Base-by-base conservation (phyloP, 2,888 invertebrate species). In the Meiosimyza decipiens region DNA sequence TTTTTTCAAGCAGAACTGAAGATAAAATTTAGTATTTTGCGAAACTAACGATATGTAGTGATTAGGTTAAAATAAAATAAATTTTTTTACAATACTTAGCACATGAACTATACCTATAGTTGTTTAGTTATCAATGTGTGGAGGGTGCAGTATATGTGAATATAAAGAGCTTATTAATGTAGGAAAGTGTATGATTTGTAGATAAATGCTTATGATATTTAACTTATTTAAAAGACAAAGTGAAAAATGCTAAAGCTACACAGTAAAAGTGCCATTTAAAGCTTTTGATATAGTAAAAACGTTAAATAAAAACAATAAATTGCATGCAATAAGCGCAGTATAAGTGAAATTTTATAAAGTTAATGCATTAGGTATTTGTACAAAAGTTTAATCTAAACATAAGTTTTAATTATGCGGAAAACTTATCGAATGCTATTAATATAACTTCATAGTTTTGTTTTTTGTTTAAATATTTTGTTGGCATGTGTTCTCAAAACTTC, bases 221-320 rank as follows among this genome's bases (percentile, higher is more conserved):
- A 1, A 40, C 6, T 11, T 55, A 22, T 5, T n/a, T 22, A 50
- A 68, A 65, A 73, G 18, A 51, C 16, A 54, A 12, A 64, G 3
- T 28, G 3, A 1, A n/a, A 13, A 55, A n/a, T 12, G 11, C 16
- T 18, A 55, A 55, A 55, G 22, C 55, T 55, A 16, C n/a, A 73
- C 49, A 70, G 68, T 70, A 57, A 70, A 22, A 28, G 4, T 72
- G 47, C 60, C 50, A 51, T 2, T 47, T 49, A 65, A 64, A 13
- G 18, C 51, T 54, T 59, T 50, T 40, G 7, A 40, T 7, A 40
- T 40, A 40, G 40, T 40, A 40, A 50, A 71, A 50, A 59, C 2
- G 59, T 74, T 74, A 71, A 63, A 69, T 47, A 71, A 71, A 74
- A 71, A 72, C 22, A 71, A 16, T 6, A 55, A 18, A 15, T 16